Evolutionary conservation across 2,113 vertebrate genomes (phyloP), one percentile per base, ranked within the genome.

Genomic region (Trinectes maculatus): DNA sequence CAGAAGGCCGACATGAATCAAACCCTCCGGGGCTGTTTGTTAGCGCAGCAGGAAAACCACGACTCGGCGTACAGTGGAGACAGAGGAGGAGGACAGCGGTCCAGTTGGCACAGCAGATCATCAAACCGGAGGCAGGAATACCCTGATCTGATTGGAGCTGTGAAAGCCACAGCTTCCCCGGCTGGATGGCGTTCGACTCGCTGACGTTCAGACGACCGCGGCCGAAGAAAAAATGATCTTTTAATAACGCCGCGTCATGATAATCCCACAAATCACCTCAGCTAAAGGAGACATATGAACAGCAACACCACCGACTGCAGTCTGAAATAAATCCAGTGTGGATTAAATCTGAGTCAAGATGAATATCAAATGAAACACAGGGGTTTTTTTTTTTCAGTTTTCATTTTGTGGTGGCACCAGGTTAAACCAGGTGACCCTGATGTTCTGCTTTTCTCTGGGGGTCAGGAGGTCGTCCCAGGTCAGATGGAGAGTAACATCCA

Each of bases 1-100:
- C 22, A 13, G 40, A 43, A 3, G 36, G 12, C 55, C 66, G 72
- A 54, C 65, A 57, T 47, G 63, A 83, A 82, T 79, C 74, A 77
- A 71, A 52, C 22, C 59, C 60, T 71, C 39, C 63, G 59, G 57
- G 70, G 43, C 66, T 70, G 77, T 40, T 51, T 58, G 69, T 60
- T 54, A 62, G 56, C 59, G 9, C 16, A 54, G 68, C 16, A 43
- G 71, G 63, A 37, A 78, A 79, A 65, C 60, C 75, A 25, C 80
- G 68, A 55, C 47, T 33, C 43, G 25, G 54, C 0, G 47, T 65
- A 18, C 24, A 8, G 66, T 3, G 37, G 74, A 55, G 70, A 52
- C 56, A 1, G 47, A 55, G 53, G 52, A 54, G 49, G 59, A 24
- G 3, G 40, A 29, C 48, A 47, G 36, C 13, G 9, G 33, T 57